Base-by-base conservation (phyloP, 92 coral and sea anemone genomes). In the Muricea muricata region DNA sequence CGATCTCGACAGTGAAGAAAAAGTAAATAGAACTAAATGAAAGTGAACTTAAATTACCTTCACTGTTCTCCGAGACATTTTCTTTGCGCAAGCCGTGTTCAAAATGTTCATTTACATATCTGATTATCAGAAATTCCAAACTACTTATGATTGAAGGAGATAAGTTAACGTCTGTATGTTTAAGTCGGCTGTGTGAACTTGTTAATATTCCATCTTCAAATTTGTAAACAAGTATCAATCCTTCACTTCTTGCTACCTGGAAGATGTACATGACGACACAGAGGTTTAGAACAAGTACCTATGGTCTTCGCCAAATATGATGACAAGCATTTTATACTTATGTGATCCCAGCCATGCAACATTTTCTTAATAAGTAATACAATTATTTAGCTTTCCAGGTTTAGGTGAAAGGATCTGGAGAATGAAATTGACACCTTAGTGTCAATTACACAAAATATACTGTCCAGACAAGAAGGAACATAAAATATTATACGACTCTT, bases 171-270 rank as follows among this genome's bases (percentile, higher is more conserved):
- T 78, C 83, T 24, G 83, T 78, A 14, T 78, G 83, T 8, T 58
- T 56, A n/a, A 78, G 65, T 56, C 71, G 69, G 25, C 70, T 78
- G 70, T 58, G 83, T 32, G 71, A 78, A 39, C 55, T 56, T n/a
- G 83, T 78, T 34, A 56, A 32, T 15, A 55, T 10, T 5, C 83
- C 83, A 45, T 78, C 83, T 25, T 52, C 83, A 78, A 78, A 78
- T 56, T 78, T 78, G 83, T 78, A 78, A 14, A 58, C 35, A 52
- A 78, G n/a, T 2, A 78, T 39, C 71, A 78, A 45, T 32, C 83
- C 83, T n/a, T 78, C 83, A 39, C 83, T 57, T 14, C 29, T 56
- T 29, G 83, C 83, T 56, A 78, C 45, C 83, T 78, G 47, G 10
- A 28, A 31, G 45, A 29, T 41, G 46, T 46, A 46, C 10, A n/a